Evolutionary conservation across 1,140 invertebrate genomes (phyloP).

Genomic region (Tribolium madens): DNA sequence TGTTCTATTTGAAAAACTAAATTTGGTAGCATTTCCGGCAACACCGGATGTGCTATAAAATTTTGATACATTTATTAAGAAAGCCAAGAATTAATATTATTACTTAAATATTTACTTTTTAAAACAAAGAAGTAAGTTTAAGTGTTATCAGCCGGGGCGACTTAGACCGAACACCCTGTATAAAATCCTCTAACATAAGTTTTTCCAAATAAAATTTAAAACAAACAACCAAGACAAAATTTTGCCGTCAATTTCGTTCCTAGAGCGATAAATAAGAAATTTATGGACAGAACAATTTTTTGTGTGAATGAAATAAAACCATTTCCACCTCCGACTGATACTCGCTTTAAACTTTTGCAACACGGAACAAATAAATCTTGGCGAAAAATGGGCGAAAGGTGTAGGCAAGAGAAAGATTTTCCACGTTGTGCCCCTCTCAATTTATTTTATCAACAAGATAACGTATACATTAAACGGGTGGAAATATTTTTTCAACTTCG

Average conservation of each 20-base stretch:
- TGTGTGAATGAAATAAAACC: not conserved
- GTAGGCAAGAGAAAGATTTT: not conserved
- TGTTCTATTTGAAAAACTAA: no score
- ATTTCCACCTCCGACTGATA: not conserved
- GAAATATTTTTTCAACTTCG: not conserved
- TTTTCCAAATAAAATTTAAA: no score
- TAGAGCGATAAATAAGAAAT: not conserved
- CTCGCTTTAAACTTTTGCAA: not conserved
- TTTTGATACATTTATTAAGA: no score
- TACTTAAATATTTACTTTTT: no score
- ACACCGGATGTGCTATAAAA: no score
- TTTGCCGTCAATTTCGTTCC: not conserved
- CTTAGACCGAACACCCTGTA: no score
- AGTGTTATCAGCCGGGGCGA: no score
- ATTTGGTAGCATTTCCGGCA: no score
- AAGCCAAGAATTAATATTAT: no score
- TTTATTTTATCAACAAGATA: not conserved
- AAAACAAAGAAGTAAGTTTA: no score
- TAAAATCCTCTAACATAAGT: no score
- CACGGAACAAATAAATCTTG: not conserved
- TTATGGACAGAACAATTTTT: not conserved
- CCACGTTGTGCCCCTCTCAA: not conserved
- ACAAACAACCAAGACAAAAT: no score
- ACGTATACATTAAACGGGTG: not conserved
- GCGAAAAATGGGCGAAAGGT: not conserved